Evolutionary conservation across 2,888 invertebrate species (phyloP).

Genomic region (Mayetiola destructor): DNA sequence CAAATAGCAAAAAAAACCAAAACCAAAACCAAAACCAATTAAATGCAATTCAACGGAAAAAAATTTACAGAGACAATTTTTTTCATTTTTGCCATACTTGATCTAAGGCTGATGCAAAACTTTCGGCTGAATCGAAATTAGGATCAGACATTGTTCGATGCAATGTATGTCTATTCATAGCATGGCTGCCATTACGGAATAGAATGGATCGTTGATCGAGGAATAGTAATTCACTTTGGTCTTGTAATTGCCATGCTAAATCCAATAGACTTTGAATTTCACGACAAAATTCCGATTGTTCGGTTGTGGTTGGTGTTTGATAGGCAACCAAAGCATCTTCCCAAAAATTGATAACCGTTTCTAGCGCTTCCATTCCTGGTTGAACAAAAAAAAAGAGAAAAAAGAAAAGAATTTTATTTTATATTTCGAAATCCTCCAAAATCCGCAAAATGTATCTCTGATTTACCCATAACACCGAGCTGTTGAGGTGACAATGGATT

Average conservation of each 20-base stretch:
- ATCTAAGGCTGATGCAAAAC: conserved; percentile 92
- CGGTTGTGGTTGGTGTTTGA: conserved; percentile 51
- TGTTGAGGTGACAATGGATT: conserved; percentile 69
- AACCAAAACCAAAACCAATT: no score
- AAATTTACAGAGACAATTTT: no score
- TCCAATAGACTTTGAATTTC: conserved; percentile 71
- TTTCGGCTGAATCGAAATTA: conserved; percentile 80
- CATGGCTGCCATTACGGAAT: conserved; percentile 54
- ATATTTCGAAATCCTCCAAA: no score
- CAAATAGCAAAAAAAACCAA: no score
- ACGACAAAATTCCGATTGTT: conserved; percentile 71
- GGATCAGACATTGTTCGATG: conserved; percentile 36
- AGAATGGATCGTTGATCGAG: conserved; percentile 76
- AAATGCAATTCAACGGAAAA: no score
- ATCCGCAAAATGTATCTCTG: neutral
- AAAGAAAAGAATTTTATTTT: neutral
- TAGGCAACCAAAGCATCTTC: conserved; percentile 83
- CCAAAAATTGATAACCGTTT: conserved; percentile 85
- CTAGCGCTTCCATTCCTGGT: conserved; percentile 80
- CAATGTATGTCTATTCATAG: conserved; percentile 25
- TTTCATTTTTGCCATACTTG: conserved; percentile 41
- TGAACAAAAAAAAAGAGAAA: neutral
- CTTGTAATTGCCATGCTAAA: conserved; percentile 70
- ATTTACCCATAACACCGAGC: conserved; percentile 78
- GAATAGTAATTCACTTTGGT: conserved; percentile 74